Evolutionary conservation across 2,888 invertebrate species (phyloP), one percentile per base, ranked within the genome.

Genomic region (Ectemnius continuus): DNA sequence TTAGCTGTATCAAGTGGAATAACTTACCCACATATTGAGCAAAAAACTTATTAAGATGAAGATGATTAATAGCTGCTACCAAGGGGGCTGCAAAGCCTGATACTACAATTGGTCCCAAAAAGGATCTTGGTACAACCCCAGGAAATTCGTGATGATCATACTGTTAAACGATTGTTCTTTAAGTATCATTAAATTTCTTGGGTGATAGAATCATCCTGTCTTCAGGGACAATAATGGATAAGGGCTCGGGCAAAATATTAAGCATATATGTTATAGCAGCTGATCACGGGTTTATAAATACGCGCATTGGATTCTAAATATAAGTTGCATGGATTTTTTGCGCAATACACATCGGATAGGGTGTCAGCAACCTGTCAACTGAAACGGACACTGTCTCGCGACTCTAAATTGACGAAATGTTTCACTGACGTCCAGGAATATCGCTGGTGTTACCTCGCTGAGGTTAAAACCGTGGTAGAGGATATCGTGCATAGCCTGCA

Each of bases 141-240:
- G 99, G 98, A 92, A 97, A 99, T 89, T 98, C 97, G 91, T 96
- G 94, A 92, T 99, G 99, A 92, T 99, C 99, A 91, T 99, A 99
- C 97, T 99, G 92, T 87, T 61, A n/a, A 62, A 72, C 58, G 16
- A 2, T 16, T 36, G 36, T 16, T 36, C 63, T n/a, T 28, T 46
- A n/a, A 23, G 47, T 26, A 36, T 26, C n/a, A 16, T 63, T 26
- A 48, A 45, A 36, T 36, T 11, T 11, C 36, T 36, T 36, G 36
- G 4, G 36, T 2, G 2, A 36, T 11, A 2, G 36, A 36, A 36
- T 36, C 36, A 36, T 36, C 36, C 1, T 36, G 8, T 36, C 36
- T 11, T 36, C 36, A 11, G 36, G 36, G 36, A 11, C 36, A 36
- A 36, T 36, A 6, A 2, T 11, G 36, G 36, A 8, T 36, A 36